phyloP scores from a whole-genome alignment of 2,113 vertebrate genomes.

The Irena cyanogastra region DNA sequence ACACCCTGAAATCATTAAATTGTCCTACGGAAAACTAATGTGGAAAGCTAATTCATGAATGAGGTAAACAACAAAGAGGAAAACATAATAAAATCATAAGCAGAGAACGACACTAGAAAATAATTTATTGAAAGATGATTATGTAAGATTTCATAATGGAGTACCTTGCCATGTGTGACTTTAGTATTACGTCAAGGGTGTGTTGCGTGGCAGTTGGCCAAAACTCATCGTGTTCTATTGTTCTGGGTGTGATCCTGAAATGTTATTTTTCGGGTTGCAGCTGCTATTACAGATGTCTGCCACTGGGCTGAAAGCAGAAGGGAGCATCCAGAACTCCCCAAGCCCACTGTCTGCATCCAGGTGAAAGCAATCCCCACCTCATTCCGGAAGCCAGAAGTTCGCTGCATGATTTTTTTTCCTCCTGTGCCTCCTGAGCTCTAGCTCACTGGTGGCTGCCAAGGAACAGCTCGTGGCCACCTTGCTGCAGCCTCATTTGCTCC shows the following conservation, averaged over 20 bases:
- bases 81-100: not conserved
- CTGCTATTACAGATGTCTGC: not conserved
- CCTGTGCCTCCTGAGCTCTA: rapidly evolving
- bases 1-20: not conserved
- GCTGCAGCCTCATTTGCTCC: not conserved
- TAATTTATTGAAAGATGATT: not conserved
- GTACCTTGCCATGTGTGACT: slow-evolving; percentile 40
- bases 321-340: not conserved
- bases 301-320: rapidly evolving
- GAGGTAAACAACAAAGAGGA: not conserved
- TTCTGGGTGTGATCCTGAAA: not conserved
- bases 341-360: not conserved
- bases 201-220: not conserved
- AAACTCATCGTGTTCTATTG: not conserved
- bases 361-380: not conserved
- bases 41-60: not conserved
- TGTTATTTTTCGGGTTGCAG: not conserved
- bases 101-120: not conserved
- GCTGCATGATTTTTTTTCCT: not conserved
- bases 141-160: slow-evolving; percentile 29
- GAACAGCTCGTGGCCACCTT: not conserved
- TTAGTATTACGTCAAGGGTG: slow-evolving; percentile 24
- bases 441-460: not conserved
- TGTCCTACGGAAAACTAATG: not conserved
- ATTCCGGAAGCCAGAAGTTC: not conserved